These are phyloP conservation scores for Acanthurus leucopareius DNA, from an alignment of 2,797 vertebrate species.

Conservation along the genomic window DNA sequence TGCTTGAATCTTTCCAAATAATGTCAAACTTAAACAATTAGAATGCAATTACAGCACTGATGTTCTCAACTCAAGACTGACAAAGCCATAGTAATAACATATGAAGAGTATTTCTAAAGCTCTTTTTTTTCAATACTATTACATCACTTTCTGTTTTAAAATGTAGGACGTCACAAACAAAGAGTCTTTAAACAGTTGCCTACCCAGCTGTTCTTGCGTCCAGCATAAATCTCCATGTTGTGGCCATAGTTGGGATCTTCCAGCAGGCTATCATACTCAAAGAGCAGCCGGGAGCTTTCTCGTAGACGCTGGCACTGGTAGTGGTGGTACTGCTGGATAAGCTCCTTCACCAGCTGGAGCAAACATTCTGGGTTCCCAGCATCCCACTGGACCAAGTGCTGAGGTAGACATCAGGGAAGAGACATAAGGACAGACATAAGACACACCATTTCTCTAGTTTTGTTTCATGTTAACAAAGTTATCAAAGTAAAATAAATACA, in stretches of 20 bases:
- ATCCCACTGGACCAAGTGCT: slow-evolving; percentile 96
- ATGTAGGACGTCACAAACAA: neutral
- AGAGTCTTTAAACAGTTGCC: neutral
- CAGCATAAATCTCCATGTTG: slow-evolving; percentile 97
- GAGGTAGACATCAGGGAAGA: slow-evolving; percentile 41
- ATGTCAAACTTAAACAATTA: neutral
- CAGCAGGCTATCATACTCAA: slow-evolving; percentile 96
- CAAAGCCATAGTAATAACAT: neutral
- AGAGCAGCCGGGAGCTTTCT: slow-evolving; percentile 97
- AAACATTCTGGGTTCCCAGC: slow-evolving; percentile 93
- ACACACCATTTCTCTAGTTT: neutral
- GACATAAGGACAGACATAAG: slow-evolving; percentile 13
- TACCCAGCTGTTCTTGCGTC: slow-evolving; percentile 98
- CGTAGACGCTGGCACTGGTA: slow-evolving; percentile 96
- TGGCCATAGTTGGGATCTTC: slow-evolving; percentile 94
- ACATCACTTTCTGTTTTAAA: neutral
- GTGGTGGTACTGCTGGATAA: slow-evolving; percentile 96
- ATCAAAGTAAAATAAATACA: neutral
- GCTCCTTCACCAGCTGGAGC: slow-evolving; percentile 96
- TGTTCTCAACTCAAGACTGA: neutral
- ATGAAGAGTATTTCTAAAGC: neutral
- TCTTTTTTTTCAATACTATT: neutral
- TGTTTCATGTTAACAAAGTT: slow-evolving; percentile 5
- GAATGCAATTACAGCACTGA: no score
- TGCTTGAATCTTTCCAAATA: neutral